Evolutionary conservation across 2,888 invertebrate genomes (phyloP).

Genomic region (Opisthograptis luteolata): DNA sequence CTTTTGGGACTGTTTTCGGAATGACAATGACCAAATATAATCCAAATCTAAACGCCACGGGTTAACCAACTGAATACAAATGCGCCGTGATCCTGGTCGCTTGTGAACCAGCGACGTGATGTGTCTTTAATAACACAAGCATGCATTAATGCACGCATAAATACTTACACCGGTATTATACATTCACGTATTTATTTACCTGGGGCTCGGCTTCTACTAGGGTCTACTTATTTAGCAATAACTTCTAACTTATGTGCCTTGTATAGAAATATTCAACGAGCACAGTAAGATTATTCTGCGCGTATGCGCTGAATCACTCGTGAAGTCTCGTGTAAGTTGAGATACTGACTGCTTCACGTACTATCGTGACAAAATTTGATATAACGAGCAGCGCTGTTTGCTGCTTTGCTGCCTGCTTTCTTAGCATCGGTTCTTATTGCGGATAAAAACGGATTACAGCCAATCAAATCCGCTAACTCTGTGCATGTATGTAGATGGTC

Average conservation of each 20-base stretch:
- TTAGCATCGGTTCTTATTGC: background rate
- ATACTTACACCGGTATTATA: constrained; percentile 54
- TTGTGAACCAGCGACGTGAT: constrained; percentile 83
- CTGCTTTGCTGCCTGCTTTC: no score
- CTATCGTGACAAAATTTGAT: no score
- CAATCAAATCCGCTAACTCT: constrained; percentile 46
- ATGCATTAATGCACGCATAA: constrained; percentile 74
- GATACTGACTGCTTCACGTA: no score
- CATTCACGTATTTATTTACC: constrained; percentile 60
- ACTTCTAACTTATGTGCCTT: background rate
- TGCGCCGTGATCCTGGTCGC: constrained; percentile 69
- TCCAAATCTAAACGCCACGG: constrained; percentile 81
- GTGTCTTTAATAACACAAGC: constrained; percentile 76
- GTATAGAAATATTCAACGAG: constrained; percentile 3
- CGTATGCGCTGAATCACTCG: no score
- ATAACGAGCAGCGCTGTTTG: no score
- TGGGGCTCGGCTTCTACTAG: constrained; percentile 18
- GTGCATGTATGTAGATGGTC: constrained; percentile 58
- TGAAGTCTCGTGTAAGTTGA: no score
- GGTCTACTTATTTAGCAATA: constrained; percentile 5
- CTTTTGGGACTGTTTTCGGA: constrained; percentile 65
- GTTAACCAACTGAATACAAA: constrained; percentile 76
- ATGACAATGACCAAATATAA: constrained; percentile 80
- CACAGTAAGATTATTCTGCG: constrained; percentile 11
- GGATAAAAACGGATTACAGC: constrained; percentile 10